Conservation (phyloP, 2,113 vertebrate genomes). For the Echinops telfairi region DNA sequence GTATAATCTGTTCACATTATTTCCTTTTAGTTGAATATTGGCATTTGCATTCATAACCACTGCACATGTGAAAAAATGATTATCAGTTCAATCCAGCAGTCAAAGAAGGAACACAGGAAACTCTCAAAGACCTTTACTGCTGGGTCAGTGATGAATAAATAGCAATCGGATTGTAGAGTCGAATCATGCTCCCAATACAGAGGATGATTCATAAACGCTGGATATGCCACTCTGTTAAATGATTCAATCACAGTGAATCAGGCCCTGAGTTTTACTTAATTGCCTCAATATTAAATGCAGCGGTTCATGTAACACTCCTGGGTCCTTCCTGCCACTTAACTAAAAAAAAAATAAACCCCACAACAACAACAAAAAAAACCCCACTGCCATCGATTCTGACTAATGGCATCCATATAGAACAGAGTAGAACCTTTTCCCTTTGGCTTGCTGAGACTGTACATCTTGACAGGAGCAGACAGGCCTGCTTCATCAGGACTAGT, state of each 20-base stretch:
- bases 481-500: no score
- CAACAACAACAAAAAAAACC: no score
- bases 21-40: constrained; percentile 65
- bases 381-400: no score
- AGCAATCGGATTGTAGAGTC: constrained; percentile 51
- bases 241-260: constrained; percentile 64
- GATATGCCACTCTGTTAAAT: constrained; percentile 52
- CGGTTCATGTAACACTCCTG: constrained; percentile 1
- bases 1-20: constrained; percentile 5
- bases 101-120: constrained; percentile 82
- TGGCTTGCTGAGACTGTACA: no score
- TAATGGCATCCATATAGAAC: no score
- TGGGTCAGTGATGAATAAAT: constrained; percentile 80
- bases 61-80: constrained; percentile 75
- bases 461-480: no score
- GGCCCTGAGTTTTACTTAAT: constrained; percentile 45
- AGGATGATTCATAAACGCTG: constrained; percentile 64
- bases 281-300: constrained; percentile 20
- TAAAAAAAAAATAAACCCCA: neutral
- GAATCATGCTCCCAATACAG: constrained; percentile 49
- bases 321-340: neutral
- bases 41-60: constrained; percentile 64
- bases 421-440: no score
- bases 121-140: constrained; percentile 67
- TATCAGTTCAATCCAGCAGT: constrained; percentile 67